phyloP scores from a whole-genome alignment of 2,797 vertebrate genomes.

The Neosilurus mollespiculum region DNA sequence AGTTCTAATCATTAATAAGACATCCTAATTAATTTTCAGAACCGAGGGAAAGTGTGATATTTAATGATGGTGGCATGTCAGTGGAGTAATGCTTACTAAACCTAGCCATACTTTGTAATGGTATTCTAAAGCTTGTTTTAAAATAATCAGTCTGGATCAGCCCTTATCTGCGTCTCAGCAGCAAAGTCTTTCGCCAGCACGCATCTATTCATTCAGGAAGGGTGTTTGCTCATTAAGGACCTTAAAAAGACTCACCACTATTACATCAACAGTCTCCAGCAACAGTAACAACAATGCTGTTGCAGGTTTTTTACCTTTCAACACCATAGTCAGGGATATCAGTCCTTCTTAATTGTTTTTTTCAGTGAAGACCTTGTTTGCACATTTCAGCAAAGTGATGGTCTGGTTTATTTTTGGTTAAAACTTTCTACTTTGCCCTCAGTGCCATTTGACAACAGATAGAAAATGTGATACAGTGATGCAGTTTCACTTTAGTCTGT shows the following conservation, averaged over 20 bases:
- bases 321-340: neutral
- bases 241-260: no score
- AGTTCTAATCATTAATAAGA: neutral
- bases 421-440: neutral
- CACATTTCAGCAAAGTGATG: neutral
- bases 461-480: neutral
- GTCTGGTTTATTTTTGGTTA: neutral
- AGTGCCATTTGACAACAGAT: neutral
- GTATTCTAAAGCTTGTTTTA: no score
- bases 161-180: neutral
- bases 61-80: conserved; percentile 3
- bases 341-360: no score
- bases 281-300: neutral
- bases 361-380: neutral
- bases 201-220: neutral
- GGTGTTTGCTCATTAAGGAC: neutral
- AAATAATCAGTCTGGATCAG: neutral
- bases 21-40: neutral
- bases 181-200: neutral
- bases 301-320: neutral
- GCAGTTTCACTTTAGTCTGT: neutral
- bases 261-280: neutral
- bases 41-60: neutral
- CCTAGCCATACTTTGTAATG: neutral
- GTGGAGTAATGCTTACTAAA: neutral